phyloP scores from a whole-genome alignment of 2,797 vertebrate genomes.

The Enteromius fasciolatus region DNA sequence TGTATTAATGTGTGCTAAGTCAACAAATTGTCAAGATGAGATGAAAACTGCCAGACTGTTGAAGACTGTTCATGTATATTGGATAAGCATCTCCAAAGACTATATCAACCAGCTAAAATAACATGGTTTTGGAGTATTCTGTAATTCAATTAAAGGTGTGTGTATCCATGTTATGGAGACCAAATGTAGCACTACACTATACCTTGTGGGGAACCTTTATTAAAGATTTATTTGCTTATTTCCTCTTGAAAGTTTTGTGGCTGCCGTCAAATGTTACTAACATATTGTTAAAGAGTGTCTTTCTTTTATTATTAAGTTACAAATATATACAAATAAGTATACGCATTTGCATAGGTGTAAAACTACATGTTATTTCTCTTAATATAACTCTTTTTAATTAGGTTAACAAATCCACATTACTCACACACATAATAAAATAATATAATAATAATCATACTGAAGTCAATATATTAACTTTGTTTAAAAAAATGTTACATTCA shows the following conservation, averaged over 20 bases:
- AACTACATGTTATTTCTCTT: neutral
- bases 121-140: neutral
- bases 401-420: neutral
- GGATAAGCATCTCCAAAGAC: neutral
- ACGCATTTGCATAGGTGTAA: neutral
- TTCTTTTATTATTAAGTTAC: neutral
- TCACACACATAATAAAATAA: neutral
- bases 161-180: neutral
- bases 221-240: neutral
- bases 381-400: neutral
- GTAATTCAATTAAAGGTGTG: neutral
- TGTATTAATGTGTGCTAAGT: neutral
- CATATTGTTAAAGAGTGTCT: neutral
- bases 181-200: neutral
- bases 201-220: neutral
- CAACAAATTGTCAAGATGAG: conserved; percentile 14
- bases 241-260: neutral
- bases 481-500: neutral
- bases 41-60: neutral
- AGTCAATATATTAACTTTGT: neutral
- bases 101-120: neutral
- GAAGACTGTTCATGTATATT: neutral
- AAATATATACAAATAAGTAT: neutral
- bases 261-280: neutral
- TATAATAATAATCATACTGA: neutral